Conservation (phyloP, 2,113 vertebrate species). For the Cricetomys ansorgei region DNA sequence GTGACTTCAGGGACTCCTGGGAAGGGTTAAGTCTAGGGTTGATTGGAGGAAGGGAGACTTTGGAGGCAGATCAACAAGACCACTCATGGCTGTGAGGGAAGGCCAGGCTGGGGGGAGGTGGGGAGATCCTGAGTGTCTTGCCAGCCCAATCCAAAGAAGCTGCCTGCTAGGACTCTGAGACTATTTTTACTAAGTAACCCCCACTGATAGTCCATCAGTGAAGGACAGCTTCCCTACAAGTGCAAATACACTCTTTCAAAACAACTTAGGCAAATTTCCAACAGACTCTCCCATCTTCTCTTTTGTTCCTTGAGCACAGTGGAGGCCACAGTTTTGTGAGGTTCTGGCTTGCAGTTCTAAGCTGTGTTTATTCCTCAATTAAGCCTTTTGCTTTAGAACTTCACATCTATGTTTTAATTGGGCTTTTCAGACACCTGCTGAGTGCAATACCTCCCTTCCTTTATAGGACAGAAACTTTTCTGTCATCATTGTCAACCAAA, state of each 20-base stretch:
- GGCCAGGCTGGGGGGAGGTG: no score
- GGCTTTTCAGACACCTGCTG: not conserved
- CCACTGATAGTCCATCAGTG: not conserved
- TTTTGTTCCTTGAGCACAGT: not conserved
- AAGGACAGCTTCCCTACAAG: not conserved
- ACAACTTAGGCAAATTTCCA: not conserved
- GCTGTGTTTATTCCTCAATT: not conserved
- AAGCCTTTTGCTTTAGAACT: not conserved
- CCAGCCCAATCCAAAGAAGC: not conserved
- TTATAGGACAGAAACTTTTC: not conserved
- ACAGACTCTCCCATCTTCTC: not conserved
- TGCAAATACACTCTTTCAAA: not conserved
- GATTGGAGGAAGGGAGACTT: no score
- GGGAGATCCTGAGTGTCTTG: not conserved
- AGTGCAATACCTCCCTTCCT: not conserved
- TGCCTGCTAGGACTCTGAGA: not conserved
- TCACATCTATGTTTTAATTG: not conserved
- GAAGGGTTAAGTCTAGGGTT: no score
- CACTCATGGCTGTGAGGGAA: no score
- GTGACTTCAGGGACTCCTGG: no score
- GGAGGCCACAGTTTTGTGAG: no score
- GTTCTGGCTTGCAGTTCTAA: not conserved
- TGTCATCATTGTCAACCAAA: not conserved
- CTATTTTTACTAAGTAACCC: not conserved
- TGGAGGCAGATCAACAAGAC: no score